Conservation (phyloP, 2,888 invertebrate genomes). For the Ecliptopera silaceata region DNA sequence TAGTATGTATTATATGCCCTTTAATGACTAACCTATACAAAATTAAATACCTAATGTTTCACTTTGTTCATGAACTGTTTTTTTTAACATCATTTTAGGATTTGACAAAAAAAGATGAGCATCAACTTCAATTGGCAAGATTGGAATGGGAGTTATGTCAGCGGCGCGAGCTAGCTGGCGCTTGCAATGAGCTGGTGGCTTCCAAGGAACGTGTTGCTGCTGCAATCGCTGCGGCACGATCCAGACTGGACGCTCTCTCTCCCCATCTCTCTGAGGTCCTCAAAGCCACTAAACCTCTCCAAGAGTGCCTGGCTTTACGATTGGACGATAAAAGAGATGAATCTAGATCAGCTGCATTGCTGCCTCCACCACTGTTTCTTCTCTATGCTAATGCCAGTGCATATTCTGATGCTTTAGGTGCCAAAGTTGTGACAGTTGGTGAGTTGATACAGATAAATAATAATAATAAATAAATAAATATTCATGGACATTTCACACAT, state of each 20-base stretch:
- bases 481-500: too few relatives aligned
- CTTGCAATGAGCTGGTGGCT: slow-evolving; percentile 89
- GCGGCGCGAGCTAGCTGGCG: slow-evolving; percentile 90
- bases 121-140: slow-evolving; percentile 92
- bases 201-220: slow-evolving; percentile 90
- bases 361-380: slow-evolving; percentile 93
- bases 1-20: too few relatives aligned
- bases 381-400: slow-evolving; percentile 93
- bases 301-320: slow-evolving; percentile 92
- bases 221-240: slow-evolving; percentile 89
- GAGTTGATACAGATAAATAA: slow-evolving; percentile 39
- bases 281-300: slow-evolving; percentile 92
- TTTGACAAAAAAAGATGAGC: slow-evolving; percentile 86
- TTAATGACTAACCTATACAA: too few relatives aligned
- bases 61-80: too few relatives aligned
- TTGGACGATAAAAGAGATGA: slow-evolving; percentile 91
- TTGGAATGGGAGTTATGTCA: slow-evolving; percentile 96
- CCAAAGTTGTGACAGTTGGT: slow-evolving; percentile 70
- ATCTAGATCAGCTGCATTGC: slow-evolving; percentile 87
- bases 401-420: slow-evolving; percentile 90
- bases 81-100: slow-evolving; percentile 80
- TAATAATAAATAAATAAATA: too few relatives aligned
- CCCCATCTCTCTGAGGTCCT: slow-evolving; percentile 86
- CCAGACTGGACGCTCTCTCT: slow-evolving; percentile 90
- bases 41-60: too few relatives aligned